Evolutionary conservation across 2,797 vertebrate genomes (phyloP).

Genomic region (Molothrus aeneus): DNA sequence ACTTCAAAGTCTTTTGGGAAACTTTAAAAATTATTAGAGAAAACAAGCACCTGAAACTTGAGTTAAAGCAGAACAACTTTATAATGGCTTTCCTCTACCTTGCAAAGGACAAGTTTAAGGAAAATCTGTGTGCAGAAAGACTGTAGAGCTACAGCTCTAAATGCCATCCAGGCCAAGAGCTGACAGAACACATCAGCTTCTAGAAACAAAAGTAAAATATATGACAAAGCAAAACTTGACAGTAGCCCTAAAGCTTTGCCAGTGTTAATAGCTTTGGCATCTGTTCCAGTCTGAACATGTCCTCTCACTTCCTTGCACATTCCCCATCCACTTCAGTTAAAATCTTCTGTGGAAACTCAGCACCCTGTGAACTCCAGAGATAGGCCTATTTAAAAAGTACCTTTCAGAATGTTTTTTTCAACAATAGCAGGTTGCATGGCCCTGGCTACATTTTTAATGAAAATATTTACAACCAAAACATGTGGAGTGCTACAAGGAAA

Average conservation of each 20-base stretch:
- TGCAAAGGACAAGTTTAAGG: neutral
- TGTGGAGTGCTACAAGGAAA: neutral
- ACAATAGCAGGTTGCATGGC: neutral
- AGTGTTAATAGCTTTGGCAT: slow-evolving; percentile 51
- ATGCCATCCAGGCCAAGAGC: neutral
- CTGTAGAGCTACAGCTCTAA: neutral
- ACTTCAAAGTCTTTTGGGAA: neutral
- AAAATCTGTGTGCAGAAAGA: neutral
- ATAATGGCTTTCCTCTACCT: neutral
- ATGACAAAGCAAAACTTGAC: slow-evolving; percentile 42
- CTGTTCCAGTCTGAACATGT: slow-evolving; percentile 47
- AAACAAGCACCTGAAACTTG: neutral
- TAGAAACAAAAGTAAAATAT: slow-evolving; percentile 28
- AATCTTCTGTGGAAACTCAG: neutral
- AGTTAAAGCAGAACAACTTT: neutral
- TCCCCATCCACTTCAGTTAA: neutral
- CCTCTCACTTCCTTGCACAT: neutral
- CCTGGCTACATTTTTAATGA: neutral
- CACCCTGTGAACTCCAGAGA: neutral
- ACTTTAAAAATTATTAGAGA: neutral
- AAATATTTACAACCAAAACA: neutral
- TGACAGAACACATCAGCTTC: slow-evolving; percentile 37
- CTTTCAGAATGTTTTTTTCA: neutral
- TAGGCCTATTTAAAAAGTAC: neutral
- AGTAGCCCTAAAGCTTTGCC: slow-evolving; percentile 33